These are phyloP conservation scores for Sebastes dallii DNA, from an alignment of 2,797 vertebrate species.

Conservation along the genomic window DNA sequence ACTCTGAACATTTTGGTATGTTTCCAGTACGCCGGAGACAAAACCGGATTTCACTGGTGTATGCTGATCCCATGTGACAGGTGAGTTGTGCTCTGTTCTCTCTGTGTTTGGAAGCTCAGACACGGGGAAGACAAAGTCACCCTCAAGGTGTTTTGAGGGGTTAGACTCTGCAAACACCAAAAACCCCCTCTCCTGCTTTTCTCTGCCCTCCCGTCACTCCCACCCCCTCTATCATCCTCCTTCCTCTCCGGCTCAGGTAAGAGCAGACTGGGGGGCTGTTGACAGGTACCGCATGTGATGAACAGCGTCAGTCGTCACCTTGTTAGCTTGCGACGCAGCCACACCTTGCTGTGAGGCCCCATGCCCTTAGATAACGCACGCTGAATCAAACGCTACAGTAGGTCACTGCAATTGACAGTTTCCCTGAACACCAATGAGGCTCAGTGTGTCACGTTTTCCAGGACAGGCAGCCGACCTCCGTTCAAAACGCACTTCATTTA, in stretches of 20 bases:
- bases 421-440: neutral
- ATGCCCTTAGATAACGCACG: constrained; percentile 23
- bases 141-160: neutral
- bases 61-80: constrained; percentile 39
- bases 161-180: neutral
- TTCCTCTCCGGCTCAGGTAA: constrained; percentile 26
- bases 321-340: constrained; percentile 42
- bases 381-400: constrained; percentile 9
- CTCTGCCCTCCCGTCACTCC: neutral
- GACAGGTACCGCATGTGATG: constrained; percentile 51
- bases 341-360: constrained; percentile 43
- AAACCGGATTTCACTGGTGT: constrained; percentile 5
- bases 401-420: constrained; percentile 2
- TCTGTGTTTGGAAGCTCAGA: constrained; percentile 29
- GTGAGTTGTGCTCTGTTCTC: constrained; percentile 11
- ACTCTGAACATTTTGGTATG: neutral
- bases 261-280: constrained; percentile 20
- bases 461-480: neutral
- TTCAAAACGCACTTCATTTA: constrained; percentile 16
- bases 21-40: constrained; percentile 7
- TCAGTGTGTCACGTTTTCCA: neutral
- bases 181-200: neutral
- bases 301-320: constrained; percentile 50
- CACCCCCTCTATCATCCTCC: neutral
- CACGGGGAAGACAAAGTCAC: constrained; percentile 17